Percentiles rank a stretch among this genome's conserved stretches.
Conservation (phyloP, 1,140 invertebrate species). For the Hormaphis cornu region DNA sequence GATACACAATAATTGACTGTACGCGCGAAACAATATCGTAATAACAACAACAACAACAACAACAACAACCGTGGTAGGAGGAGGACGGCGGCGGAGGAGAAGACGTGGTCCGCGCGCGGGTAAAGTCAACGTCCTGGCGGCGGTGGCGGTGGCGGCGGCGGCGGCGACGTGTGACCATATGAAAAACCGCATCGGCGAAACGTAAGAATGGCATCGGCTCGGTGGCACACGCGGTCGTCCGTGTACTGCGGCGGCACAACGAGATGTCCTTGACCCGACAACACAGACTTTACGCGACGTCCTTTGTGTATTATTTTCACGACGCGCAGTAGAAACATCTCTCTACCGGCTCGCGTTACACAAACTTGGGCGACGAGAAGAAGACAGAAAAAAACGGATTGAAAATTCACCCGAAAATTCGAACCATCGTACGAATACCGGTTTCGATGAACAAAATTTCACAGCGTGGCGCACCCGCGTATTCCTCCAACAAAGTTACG, state of each 20-base stretch:
- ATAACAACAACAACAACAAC: neutral
- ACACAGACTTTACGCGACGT: constrained; percentile 27
- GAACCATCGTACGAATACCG: too few species aligned
- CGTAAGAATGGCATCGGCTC: neutral
- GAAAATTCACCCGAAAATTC: too few species aligned
- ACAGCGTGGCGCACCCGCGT: too few species aligned
- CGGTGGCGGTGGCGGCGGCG: neutral
- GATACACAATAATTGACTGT: too few species aligned
- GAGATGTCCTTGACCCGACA: constrained; percentile 27
- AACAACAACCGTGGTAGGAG: neutral
- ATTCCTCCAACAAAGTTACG: too few species aligned
- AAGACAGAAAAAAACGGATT: too few species aligned
- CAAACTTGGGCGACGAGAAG: too few species aligned
- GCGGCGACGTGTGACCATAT: constrained; percentile 23
- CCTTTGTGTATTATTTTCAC: too few species aligned
- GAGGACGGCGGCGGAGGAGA: neutral
- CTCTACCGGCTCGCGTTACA: too few species aligned
- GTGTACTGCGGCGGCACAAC: neutral
- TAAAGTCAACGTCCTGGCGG: constrained; percentile 26
- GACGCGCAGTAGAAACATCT: too few species aligned
- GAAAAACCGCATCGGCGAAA: constrained; percentile 17
- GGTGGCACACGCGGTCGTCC: neutral
- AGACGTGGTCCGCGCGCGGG: neutral
- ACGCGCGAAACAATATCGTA: neutral
- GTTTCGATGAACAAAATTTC: too few species aligned